Percentiles rank a stretch among this genome's conserved stretches.
Conservation (phyloP, 2,888 invertebrate genomes). For the Augochlorella aurata region DNA sequence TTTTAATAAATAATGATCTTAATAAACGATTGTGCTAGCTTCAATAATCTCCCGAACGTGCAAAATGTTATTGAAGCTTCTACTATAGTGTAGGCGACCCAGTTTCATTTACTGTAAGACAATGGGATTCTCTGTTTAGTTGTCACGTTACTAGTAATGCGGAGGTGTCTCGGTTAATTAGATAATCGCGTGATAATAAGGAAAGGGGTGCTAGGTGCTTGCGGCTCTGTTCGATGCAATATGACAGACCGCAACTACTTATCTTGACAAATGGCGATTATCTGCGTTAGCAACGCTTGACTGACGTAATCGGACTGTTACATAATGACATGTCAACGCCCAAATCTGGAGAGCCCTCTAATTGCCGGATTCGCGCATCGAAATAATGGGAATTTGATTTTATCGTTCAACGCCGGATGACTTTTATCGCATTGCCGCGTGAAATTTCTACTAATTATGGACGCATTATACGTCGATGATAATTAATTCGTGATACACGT, state of each 20-base stretch:
- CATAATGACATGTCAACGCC: constrained; percentile 65
- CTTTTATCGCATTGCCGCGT: not conserved
- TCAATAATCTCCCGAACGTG: too few species aligned
- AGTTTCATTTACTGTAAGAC: not conserved
- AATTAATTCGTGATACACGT: not conserved
- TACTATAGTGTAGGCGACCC: not conserved
- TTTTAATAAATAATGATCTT: not conserved
- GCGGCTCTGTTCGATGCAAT: constrained; percentile 28
- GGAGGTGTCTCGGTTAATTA: not conserved
- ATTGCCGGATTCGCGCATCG: not conserved
- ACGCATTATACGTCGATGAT: not conserved
- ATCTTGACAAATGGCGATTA: constrained; percentile 69
- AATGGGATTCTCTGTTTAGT: not conserved
- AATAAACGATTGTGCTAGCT: not conserved
- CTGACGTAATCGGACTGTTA: constrained; percentile 63
- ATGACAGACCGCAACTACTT: constrained; percentile 57
- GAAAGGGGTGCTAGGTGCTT: constrained; percentile 48
- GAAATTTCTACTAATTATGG: not conserved
- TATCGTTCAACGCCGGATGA: not conserved
- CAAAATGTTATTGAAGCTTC: not conserved
- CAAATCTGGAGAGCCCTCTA: constrained; percentile 8
- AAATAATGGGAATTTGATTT: not conserved
- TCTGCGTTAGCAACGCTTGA: constrained; percentile 50
- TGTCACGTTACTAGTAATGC: not conserved
- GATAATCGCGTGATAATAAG: constrained; percentile 22